Base-by-base conservation (phyloP, 2,888 invertebrate species). In the Drosophila monieri region DNA sequence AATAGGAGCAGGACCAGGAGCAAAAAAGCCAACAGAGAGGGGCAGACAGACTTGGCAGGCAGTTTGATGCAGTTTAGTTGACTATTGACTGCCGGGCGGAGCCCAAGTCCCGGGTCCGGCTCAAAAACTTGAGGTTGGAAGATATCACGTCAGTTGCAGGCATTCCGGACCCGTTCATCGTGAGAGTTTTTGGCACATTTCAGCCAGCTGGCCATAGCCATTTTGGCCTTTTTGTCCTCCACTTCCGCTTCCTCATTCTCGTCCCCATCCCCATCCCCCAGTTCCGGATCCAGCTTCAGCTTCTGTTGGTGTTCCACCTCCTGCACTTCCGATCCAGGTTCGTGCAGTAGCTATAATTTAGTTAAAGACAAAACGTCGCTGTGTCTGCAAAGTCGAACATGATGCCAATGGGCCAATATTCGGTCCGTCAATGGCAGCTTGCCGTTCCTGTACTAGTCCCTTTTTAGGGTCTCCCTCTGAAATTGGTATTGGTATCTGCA, bases 111-210 rank as follows among this genome's bases (percentile, higher is more conserved):
- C 53, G 52, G 53, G 59, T 44, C 61, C 69, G 60, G 53, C 69
- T 67, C 68, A 52, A 52, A 67, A 61, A 68, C 68, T 67, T 67
- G 67, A 67, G 55, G 65, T 57, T 71, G 56, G 77, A 58, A 74
- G 85, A 70, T 85, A 81, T 79, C 83, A 85, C 83, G 85, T 81
- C 85, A 81, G 72, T 85, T 81, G 83, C 80, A 80, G 85, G 66
- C 77, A 61, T 58, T 47, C 60, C 66, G 57, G 54, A 51, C 41
- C 43, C 27, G 52, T 64, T 61, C 49, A 65, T 60, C 60, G 59
- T 72, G 57, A 72, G 59, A 78, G 74, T 76, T 85, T 80, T 81
- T 81, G 83, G 85, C 81, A 81, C 78, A 85, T 80, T 74, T 76
- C 58, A 77, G 49, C 44, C 64, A 73, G 48, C n/a, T 48, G 56